Evolutionary conservation across 2,113 vertebrate species (phyloP), one percentile per base, ranked within the genome.

Genomic region (Cinclus cinclus): DNA sequence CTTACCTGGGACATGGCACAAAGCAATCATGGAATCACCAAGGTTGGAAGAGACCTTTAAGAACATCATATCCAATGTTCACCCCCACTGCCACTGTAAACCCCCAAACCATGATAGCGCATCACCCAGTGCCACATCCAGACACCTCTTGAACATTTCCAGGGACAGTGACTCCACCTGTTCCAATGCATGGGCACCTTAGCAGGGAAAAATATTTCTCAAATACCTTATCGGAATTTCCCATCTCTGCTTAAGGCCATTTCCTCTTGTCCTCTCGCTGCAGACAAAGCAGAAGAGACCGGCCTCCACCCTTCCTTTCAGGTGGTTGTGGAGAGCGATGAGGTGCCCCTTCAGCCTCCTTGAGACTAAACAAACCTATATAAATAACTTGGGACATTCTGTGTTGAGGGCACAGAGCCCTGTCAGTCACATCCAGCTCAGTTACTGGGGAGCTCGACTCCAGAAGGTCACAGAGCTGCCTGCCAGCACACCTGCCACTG

Each of bases 401-500:
- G 3, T 27, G 71, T 9, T 58, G 12, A 89, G 56, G 62, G 76
- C 95, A 19, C 76, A 59, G 90, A 89, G 88, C 47, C 78, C 85
- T 71, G 92, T 93, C 95, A 86, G 35, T 97, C 82, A 93, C 52
- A 31, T 22, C 56, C 82, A n/a, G 78, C 47, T 47, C 33, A 21
- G 60, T 53, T 58, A 31, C 21, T 55, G 75, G 60, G 69, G 46
- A 85, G 83, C 67, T 39, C 21, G 4, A 6, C 83, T 80, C n/a
- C 21, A 76, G 90, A 95, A 97, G 96, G 96, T 94, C 94, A 96
- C 75, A 15, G 71, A n/a, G 70, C 39, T 7, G 69, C 6, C 63
- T 96, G 95, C 94, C 96, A 95, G 92, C 79, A 93, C 96, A 96
- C 92, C 71, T 97, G 95, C 95, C 94, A 89, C 89, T 44, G 82